These are phyloP conservation scores for Lycocorax pyrrhopterus DNA, from an alignment of 2,113 vertebrate genomes.

Conservation along the genomic window DNA sequence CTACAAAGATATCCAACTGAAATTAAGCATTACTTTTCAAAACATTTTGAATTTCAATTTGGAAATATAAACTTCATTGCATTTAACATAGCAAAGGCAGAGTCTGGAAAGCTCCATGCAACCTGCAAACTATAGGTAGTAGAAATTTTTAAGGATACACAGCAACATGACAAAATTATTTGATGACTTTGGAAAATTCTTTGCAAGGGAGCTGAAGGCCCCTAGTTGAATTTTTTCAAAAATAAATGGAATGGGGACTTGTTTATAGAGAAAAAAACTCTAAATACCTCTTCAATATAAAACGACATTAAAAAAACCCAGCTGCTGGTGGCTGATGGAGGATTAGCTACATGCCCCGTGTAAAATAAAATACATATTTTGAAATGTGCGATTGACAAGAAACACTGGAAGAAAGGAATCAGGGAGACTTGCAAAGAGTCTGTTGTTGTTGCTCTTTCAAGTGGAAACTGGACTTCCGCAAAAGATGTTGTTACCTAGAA, in stretches of 20 bases:
- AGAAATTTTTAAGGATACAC: not conserved
- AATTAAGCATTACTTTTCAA: not conserved
- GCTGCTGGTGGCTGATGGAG: not conserved
- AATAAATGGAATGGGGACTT: not conserved
- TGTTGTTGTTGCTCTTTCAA: not conserved
- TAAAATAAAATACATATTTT: not conserved
- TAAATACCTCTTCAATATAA: not conserved
- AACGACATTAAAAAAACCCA: not conserved
- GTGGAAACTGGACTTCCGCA: not conserved
- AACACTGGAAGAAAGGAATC: not conserved
- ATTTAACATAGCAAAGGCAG: not conserved
- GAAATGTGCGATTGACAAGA: not conserved
- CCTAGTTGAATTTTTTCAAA: not conserved
- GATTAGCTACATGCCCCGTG: not conserved
- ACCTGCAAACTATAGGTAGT: not conserved
- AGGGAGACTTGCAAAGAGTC: not conserved
- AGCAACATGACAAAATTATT: not conserved
- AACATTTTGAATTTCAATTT: not conserved
- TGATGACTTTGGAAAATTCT: not conserved
- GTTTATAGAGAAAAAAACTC: not conserved
- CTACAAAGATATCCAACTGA: not conserved
- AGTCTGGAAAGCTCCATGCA: not conserved
- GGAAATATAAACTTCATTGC: not conserved
- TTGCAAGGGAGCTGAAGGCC: not conserved
- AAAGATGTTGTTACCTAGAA: not conserved